Base-by-base conservation (phyloP, 2,113 vertebrate genomes). In the Sclerurus mexicanus region DNA sequence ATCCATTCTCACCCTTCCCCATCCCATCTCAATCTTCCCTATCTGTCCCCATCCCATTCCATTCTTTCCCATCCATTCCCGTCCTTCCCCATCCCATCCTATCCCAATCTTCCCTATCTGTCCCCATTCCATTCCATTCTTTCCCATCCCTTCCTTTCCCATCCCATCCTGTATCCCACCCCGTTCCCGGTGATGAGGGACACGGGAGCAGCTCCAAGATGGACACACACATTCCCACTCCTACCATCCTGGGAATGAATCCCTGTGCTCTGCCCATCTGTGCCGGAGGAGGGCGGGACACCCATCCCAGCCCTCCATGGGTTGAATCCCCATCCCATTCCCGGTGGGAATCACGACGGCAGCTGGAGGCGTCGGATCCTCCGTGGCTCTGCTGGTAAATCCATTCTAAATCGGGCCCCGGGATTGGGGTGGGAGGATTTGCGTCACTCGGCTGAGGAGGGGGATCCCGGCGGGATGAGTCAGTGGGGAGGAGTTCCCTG, bases 361-460 rank as follows among this genome's bases (percentile, higher is more conserved):
- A 72, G 44, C 77, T 3, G 2, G 46, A 80, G 76, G 44, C 15
- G 71, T 80, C 10, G n/a, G 73, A 56, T 83, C 87, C 82, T 87
- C 79, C 63, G 68, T 78, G 85, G 16, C 75, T 69, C 7, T 9
- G 5, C 28, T n/a, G 4, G 52, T 19, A 59, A 85, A 79, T 67
- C 78, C 64, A 37, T 92, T 87, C 95, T 91, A 97, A 97, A 93
- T 67, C 44, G 4, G 8, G 93, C 64, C n/a, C 67, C 75, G 25
- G 77, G 4, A 17, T 20, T 66, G 47, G 74, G 93, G 95, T 96
- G 95, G 97, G 96, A 96, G 94, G 93, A 94, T 93, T 86, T 96
- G 79, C 92, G 91, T 97, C 97, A 94, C 84, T 82, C 68, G 74
- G 87, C 82, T 24, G 31, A 15, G 33, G 91, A 84, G 76, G 71